Evolutionary conservation across 2,888 invertebrate genomes (phyloP), one percentile per base, ranked within the genome.

Genomic region (Rambutsinella grinnellia): DNA sequence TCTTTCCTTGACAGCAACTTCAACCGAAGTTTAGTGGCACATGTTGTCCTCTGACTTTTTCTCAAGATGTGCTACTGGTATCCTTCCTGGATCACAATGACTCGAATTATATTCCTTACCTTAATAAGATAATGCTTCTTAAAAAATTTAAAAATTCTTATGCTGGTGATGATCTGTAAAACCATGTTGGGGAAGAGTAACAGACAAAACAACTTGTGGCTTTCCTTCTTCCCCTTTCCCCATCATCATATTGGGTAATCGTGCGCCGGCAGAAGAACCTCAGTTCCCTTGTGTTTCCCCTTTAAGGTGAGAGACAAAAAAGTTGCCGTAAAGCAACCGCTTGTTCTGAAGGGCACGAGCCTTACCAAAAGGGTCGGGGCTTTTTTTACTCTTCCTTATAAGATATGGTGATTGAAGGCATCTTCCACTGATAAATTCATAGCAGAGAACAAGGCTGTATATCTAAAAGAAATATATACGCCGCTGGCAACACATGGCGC

Each of bases 291-390:
- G 28, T 21, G 1, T 57, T 68, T 66, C 44, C 47, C 63, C 60
- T 65, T 47, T 51, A 54, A 27, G 36, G 62, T 26, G 46, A 58
- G 53, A 68, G 36, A 63, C n/a, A 51, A 74, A 78, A 81, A 79
- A 76, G 58, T 68, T 63, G 28, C 54, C 27, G 63, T 67, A 82
- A 82, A 80, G 80, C 74, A 74, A 80, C 82, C 80, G 82, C 82
- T 82, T 75, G 76, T 76, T 80, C 76, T 78, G 81, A 82, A 82
- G 82, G 81, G 82, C 82, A 82, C 82, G 82, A 82, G 82, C 82
- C 81, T 80, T 71, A 63, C 47, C 26, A 24, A 78, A 78, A 79
- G 80, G 82, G 80, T 80, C 79, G 78, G 76, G 79, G 76, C 78
- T 69, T 71, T 71, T 69, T 51, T 69, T 26, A 23, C 53, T 65